Evolutionary conservation across 2,888 invertebrate genomes (phyloP).

Genomic region (Oxytorus armatus): DNA sequence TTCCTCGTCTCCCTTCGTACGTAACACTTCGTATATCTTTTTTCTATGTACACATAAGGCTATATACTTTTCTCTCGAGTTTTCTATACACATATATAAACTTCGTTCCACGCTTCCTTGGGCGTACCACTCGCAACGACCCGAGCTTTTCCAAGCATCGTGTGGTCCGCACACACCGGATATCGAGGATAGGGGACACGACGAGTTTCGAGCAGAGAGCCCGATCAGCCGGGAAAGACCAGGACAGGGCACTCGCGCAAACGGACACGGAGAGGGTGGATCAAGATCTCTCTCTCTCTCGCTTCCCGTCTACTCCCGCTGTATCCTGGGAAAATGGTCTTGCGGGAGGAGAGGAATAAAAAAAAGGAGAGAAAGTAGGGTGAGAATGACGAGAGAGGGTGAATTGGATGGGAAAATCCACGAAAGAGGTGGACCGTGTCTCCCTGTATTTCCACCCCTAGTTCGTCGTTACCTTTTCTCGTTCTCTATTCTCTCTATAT

Average conservation of each 20-base stretch:
- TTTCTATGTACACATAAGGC: background rate
- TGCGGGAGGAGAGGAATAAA: constrained; percentile 54
- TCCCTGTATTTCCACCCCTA: constrained; percentile 47
- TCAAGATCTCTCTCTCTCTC: constrained; percentile 72
- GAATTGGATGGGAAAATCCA: constrained; percentile 80
- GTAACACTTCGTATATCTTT: background rate
- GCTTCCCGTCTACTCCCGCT: constrained; percentile 71
- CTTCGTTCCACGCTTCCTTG: constrained; percentile 8
- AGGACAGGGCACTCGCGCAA: constrained; percentile 2
- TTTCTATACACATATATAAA: constrained; percentile 27
- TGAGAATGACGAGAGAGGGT: constrained; percentile 69
- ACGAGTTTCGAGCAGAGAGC: constrained; percentile 28
- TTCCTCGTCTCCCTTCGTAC: too few species aligned
- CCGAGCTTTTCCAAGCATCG: constrained; percentile 29
- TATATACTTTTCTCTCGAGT: constrained; percentile 10
- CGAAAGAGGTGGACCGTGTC: constrained; percentile 40
- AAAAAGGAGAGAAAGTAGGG: constrained; percentile 65
- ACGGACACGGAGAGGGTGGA: constrained; percentile 71
- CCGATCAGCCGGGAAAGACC: constrained; percentile 43
- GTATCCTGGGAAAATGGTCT: constrained; percentile 62
- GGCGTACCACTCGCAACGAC: constrained; percentile 10
- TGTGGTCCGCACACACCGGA: constrained; percentile 29
- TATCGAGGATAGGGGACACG: constrained; percentile 33
- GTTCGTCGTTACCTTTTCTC: constrained; percentile 61
- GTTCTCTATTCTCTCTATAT: constrained; percentile 6